These are phyloP conservation scores for Astatoreochromis straeleni DNA, from an alignment of 2,113 vertebrate genomes.

Conservation along the genomic window DNA sequence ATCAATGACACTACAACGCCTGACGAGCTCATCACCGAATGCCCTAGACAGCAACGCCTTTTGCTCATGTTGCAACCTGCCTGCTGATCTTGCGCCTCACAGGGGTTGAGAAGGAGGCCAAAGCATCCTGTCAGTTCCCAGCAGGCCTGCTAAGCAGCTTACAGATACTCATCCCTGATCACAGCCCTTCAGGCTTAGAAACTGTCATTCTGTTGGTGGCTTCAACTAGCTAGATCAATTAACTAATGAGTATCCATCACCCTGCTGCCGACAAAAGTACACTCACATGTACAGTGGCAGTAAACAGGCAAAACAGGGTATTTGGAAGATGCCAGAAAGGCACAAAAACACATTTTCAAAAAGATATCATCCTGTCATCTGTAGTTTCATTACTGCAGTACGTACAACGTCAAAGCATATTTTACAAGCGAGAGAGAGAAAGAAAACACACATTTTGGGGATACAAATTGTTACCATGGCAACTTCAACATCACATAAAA, in stretches of 20 bases:
- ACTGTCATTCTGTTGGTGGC: constrained; percentile 37
- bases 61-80: neutral
- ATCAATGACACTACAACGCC: neutral
- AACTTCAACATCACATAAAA: constrained; percentile 45
- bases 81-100: constrained; percentile 13
- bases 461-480: constrained; percentile 63
- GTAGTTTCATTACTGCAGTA: constrained; percentile 15
- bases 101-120: constrained; percentile 35
- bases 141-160: constrained; percentile 65
- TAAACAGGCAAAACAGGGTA: neutral
- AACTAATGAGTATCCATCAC: constrained; percentile 53
- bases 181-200: constrained; percentile 55
- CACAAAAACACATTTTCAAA: constrained; percentile 20
- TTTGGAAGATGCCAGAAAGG: neutral
- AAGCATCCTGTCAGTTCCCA: constrained; percentile 45
- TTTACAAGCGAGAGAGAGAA: neutral
- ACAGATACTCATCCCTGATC: constrained; percentile 67
- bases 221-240: constrained; percentile 63
- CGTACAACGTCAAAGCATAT: neutral
- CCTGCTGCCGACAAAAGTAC: neutral
- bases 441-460: constrained; percentile 16
- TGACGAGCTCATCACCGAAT: neutral
- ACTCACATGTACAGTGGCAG: neutral
- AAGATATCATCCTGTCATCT: neutral
- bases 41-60: neutral